These are phyloP conservation scores for Drosophila sturtevanti DNA, from an alignment of 1,140 invertebrate species.

Conservation along the genomic window DNA sequence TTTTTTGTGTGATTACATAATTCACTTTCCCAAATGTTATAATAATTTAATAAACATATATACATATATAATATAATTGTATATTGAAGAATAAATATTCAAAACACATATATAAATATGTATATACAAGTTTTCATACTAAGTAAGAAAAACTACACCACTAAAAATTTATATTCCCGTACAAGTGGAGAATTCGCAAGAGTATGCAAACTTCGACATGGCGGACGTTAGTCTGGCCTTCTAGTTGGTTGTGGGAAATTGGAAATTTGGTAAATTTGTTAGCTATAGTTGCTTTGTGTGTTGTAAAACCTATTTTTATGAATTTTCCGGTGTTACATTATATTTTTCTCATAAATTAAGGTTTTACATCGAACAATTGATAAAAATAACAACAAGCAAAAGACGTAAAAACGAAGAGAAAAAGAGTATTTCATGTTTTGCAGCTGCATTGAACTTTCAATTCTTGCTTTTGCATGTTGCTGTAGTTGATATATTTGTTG, in stretches of 20 bases:
- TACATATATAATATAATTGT: neutral
- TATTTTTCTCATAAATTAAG: slow-evolving; percentile 78
- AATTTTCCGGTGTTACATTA: slow-evolving; percentile 79
- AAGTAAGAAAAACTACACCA: too few species aligned
- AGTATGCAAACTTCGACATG: too few species aligned
- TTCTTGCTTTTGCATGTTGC: slow-evolving; percentile 56
- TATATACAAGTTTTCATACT: neutral
- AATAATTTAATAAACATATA: neutral
- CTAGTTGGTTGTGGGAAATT: neutral
- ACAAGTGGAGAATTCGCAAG: too few species aligned
- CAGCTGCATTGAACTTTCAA: slow-evolving; percentile 37
- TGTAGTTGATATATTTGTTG: slow-evolving; percentile 15
- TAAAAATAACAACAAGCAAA: slow-evolving; percentile 51
- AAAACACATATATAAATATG: neutral
- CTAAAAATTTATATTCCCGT: too few species aligned
- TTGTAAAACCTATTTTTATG: slow-evolving; percentile 69
- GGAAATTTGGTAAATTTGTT: neutral
- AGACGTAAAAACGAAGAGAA: slow-evolving; percentile 22
- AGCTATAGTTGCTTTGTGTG: slow-evolving; percentile 39
- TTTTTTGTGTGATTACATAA: slow-evolving; percentile 2
- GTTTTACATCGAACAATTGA: slow-evolving; percentile 75
- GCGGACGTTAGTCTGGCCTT: too few species aligned
- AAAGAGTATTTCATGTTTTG: slow-evolving; percentile 25
- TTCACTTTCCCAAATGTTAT: neutral
- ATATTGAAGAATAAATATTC: too few species aligned